Evolutionary conservation across 2,888 invertebrate genomes (phyloP).

Genomic region (Cerastis rubricosa): DNA sequence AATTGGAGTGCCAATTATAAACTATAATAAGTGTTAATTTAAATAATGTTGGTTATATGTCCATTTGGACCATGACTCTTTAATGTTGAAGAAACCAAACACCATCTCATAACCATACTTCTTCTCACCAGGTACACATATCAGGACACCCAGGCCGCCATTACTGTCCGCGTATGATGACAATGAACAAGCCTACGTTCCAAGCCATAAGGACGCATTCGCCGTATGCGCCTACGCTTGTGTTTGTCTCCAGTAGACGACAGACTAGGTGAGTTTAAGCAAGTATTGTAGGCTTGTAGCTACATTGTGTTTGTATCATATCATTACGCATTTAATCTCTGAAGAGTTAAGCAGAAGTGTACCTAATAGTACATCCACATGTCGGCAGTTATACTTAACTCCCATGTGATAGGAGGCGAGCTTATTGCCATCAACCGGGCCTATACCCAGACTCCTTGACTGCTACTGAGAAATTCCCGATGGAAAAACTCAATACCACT

Average conservation of each 20-base stretch:
- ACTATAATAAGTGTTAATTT: not conserved
- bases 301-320: not conserved
- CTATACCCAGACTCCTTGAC: not conserved
- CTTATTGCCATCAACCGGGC: not conserved
- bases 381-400: not conserved
- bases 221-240: conserved; percentile 96
- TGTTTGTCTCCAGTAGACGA: conserved; percentile 98
- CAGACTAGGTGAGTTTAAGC: conserved; percentile 93
- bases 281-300: not conserved
- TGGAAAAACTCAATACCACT: not conserved
- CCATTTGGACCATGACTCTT: not conserved
- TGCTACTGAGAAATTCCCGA: not conserved
- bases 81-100: not conserved
- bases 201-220: conserved; percentile 98
- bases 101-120: not conserved
- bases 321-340: not conserved
- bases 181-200: conserved; percentile 99
- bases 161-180: conserved; percentile 99
- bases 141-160: conserved; percentile 99
- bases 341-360: not conserved
- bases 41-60: not conserved
- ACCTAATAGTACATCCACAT: not conserved
- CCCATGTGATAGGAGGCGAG: not conserved
- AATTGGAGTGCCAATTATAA: no score
- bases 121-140: conserved; percentile 92